Conservation (phyloP, 2,113 vertebrate genomes). For the Serilophus lunatus region DNA sequence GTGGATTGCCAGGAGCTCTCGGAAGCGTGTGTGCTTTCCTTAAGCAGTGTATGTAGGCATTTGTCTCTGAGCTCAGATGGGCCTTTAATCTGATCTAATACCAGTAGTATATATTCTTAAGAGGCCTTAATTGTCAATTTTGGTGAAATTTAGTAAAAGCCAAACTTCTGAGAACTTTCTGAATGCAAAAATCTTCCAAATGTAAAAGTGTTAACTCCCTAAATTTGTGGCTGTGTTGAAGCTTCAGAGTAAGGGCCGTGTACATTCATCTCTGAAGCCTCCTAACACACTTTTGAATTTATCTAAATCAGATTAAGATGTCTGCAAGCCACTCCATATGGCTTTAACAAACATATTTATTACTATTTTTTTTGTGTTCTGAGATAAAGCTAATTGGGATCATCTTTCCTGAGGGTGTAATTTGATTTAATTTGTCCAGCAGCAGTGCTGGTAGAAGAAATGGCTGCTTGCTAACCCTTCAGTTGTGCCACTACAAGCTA, state of each 20-base stretch:
- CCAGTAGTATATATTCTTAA: background rate
- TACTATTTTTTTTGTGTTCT: background rate
- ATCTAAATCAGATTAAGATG: background rate
- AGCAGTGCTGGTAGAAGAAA: background rate
- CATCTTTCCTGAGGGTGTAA: background rate
- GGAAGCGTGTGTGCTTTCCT: background rate
- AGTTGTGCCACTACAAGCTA: background rate
- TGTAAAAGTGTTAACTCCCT: background rate
- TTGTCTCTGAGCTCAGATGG: background rate
- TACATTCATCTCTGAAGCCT: background rate
- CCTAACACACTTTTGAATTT: background rate
- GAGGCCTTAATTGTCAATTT: background rate
- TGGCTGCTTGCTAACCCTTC: background rate
- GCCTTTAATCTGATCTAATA: background rate
- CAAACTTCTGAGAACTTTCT: background rate
- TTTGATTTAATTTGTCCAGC: background rate
- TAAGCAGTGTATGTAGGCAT: fast-evolving
- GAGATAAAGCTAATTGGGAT: background rate
- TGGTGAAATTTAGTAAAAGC: background rate
- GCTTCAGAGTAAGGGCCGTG: background rate
- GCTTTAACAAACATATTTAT: background rate
- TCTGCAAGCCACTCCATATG: background rate
- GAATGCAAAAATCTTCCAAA: background rate
- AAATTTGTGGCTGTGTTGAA: background rate
- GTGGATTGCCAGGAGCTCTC: background rate